Base-by-base conservation (phyloP, 2,797 vertebrate species). In the Myripristis jacobus region DNA sequence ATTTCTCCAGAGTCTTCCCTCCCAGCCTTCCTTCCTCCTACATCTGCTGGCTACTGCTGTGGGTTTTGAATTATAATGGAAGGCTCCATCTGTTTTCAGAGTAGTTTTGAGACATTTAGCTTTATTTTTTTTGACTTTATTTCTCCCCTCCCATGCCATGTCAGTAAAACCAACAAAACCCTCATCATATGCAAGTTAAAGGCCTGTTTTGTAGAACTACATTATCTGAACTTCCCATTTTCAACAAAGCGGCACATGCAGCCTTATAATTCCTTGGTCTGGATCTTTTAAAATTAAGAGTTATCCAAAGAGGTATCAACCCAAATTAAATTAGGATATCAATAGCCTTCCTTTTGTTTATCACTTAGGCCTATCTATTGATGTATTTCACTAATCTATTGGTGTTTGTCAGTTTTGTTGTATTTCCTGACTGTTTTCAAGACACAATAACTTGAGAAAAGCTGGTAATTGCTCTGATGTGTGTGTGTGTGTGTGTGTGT, bases 11-110 rank as follows among this genome's bases (percentile, higher is more conserved):
- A 84, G 80, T 73, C 81, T 71, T 76, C 72, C 77, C 82, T 80
- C 70, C 54, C 66, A 58, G 68, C 73, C 60, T 84, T 86, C 81
- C 80, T 87, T 85, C 81, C 80, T 59, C 36, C 38, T 34, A 88
- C 91, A 91, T 91, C 87, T 90, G 88, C 75, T 75, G 75, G 77
- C 79, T 79, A 81, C 87, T 88, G 86, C 86, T 87, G 88, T 70
- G 83, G 86, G 81, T 34, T 48, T 19, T 21, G 48, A 73, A 75
- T 75, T 72, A 55, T 88, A 90, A 90, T 66, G 82, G 84, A 89
- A 87, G 79, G 80, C 50, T 79, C 77, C 87, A 90, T 90, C 87
- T 91, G 88, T 75, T 80, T 75, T 29, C 21, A 58, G 43, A 79
- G 55, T 66, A 77, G 55, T 73, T 65, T 36, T 68, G 53, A 77